phyloP scores from a whole-genome alignment of 1,140 invertebrate species.

The Formica selysi region DNA sequence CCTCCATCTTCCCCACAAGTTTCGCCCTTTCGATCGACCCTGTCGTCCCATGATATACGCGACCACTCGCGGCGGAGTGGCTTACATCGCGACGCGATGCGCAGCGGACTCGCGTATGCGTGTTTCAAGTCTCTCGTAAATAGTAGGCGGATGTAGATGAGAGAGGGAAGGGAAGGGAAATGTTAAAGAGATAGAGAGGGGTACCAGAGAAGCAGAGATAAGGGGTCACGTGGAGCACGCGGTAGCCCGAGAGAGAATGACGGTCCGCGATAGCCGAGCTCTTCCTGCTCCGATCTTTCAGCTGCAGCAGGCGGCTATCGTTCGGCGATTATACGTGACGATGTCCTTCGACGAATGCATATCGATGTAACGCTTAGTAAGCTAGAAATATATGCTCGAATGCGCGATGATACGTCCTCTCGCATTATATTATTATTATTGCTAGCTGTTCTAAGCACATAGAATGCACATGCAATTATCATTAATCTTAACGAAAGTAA shows the following conservation, averaged over 20 bases:
- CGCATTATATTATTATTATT: neutral
- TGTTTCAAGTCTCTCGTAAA: constrained; percentile 2
- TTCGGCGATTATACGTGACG: neutral
- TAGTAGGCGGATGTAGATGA: neutral
- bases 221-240: constrained; percentile 41
- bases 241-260: constrained; percentile 46
- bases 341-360: neutral
- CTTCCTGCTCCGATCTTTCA: constrained; percentile 10
- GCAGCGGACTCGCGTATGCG: constrained; percentile 50
- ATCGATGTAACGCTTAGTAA: neutral
- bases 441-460: neutral
- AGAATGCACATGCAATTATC: too few species aligned
- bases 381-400: neutral
- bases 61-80: constrained; percentile 43
- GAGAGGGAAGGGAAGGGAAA: neutral
- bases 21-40: constrained; percentile 72
- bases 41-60: constrained; percentile 47
- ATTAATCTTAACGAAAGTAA: too few species aligned
- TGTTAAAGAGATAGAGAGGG: neutral
- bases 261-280: neutral
- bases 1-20: neutral
- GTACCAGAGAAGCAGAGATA: constrained; percentile 29
- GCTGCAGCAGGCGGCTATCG: constrained; percentile 22
- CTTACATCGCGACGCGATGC: constrained; percentile 36
- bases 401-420: neutral